Evolutionary conservation across 2,113 vertebrate genomes (phyloP), one percentile per base, ranked within the genome.

Genomic region (Ploceus nigricollis): DNA sequence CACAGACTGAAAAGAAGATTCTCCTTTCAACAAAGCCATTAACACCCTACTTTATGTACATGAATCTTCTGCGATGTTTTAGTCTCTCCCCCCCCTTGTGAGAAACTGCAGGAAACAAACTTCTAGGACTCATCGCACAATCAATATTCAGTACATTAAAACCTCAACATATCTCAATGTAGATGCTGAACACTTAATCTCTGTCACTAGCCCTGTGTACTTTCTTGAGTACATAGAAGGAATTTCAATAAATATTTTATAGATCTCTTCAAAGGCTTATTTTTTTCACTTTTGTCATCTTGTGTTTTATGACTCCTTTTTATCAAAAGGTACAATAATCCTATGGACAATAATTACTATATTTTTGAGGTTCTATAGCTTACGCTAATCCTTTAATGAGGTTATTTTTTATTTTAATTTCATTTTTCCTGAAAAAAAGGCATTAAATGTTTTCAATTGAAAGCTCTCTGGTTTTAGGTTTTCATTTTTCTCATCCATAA

Each of bases 211-310:
- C 72, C 65, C 68, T 65, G 75, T 93, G 83, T 92, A 85, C 86
- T 93, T 93, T 86, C 81, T 70, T 69, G 70, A 92, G 60, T 53
- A 63, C 50, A 54, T 84, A 40, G 81, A 91, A 95, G n/a, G 82
- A 48, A 96, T 92, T 94, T 94, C 84, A 60, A 97, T 98, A 97
- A 98, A 98, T 98, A 97, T 96, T 98, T 97, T 72, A 98, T 92
- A 71, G 60, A 79, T 96, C 83, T 97, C 63, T 93, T 95, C 65
- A 91, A 90, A 97, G 66, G 70, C 39, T 93, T 94, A 35, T 90
- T 94, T 94, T 78, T 94, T 92, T 96, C 81, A 89, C 30, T 95
- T 97, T 87, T 93, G 18, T 68, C 30, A 64, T 93, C 86, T 82
- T 54, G 28, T 69, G 37, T 70, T 97, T 97, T 75, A 91, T 94